A percentile compares a stretch with the other conserved stretches of the same genome.
Conservation (phyloP, 2,113 vertebrate species). For the Sebastes fasciatus region DNA sequence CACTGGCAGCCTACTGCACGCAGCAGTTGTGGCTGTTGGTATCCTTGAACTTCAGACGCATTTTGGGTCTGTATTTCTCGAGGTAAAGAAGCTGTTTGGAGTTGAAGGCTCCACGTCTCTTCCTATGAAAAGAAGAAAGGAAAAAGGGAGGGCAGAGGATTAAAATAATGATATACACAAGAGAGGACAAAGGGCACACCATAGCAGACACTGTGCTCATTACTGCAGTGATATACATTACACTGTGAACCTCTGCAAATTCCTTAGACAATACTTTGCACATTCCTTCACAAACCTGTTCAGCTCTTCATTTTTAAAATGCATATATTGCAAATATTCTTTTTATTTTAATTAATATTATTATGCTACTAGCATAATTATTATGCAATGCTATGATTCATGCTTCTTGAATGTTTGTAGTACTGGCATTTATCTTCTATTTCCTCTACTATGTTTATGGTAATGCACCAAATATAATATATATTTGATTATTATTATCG, state of each 20-base stretch:
- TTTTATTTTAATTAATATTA: not conserved
- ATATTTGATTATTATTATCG: too few species aligned
- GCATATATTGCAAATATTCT: not conserved
- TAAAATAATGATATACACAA: not conserved
- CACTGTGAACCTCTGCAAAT: not conserved
- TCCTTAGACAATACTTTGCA: not conserved
- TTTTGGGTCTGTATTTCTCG: conserved; percentile 99
- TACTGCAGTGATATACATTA: not conserved
- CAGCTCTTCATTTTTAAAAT: not conserved
- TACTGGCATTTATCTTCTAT: too few species aligned
- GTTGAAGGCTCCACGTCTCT: conserved; percentile 99
- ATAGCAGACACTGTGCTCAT: not conserved
- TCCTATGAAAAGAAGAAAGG: conserved; percentile 81
- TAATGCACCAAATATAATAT: too few species aligned
- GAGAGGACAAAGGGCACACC: not conserved
- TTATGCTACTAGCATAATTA: too few species aligned
- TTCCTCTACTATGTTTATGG: too few species aligned
- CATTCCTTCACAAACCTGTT: not conserved
- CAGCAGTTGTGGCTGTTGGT: conserved; percentile 95
- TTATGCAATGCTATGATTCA: too few species aligned
- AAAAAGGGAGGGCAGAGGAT: not conserved
- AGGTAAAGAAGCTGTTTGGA: conserved; percentile 99
- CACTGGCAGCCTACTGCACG: conserved; percentile 88
- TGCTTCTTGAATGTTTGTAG: too few species aligned
- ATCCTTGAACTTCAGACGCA: conserved; percentile 96